Percentiles rank a stretch among this genome's conserved stretches.
Conservation (phyloP, 1,140 invertebrate genomes). For the Episyrphus balteatus region DNA sequence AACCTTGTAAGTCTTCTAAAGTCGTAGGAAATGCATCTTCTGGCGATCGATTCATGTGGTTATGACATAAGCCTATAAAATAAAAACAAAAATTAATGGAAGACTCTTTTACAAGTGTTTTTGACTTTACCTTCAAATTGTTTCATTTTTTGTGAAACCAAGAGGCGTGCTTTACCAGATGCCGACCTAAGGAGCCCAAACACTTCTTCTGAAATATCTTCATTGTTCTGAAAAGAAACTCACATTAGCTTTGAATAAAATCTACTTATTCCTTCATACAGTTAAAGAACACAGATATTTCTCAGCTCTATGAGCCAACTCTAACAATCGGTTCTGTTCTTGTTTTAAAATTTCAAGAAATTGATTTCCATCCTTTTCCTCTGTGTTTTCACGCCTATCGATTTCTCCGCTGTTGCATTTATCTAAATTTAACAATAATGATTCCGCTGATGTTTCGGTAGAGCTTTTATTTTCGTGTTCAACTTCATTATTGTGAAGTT, state of each 20-base stretch:
- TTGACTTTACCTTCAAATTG: slow-evolving; percentile 78
- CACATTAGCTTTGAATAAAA: not conserved
- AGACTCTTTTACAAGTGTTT: too few relatives aligned
- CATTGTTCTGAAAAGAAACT: slow-evolving; percentile 17
- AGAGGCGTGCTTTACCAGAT: slow-evolving; percentile 78
- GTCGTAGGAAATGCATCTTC: slow-evolving; percentile 81
- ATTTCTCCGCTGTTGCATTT: too few relatives aligned
- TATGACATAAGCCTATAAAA: slow-evolving; percentile 44
- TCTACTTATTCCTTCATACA: slow-evolving; percentile 20
- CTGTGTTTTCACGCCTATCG: too few relatives aligned
- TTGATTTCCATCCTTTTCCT: slow-evolving; percentile 55
- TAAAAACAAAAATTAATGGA: too few relatives aligned
- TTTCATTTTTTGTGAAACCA: slow-evolving; percentile 86
- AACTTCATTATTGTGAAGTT: too few relatives aligned
- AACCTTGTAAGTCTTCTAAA: slow-evolving; percentile 77
- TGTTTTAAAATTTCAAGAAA: slow-evolving; percentile 61
- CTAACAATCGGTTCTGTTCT: slow-evolving; percentile 57
- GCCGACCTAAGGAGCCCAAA: slow-evolving; percentile 75
- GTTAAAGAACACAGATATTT: slow-evolving; percentile 47
- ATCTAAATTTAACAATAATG: too few relatives aligned
- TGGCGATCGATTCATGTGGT: slow-evolving; percentile 51
- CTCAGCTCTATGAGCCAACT: slow-evolving; percentile 55
- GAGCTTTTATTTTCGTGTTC: too few relatives aligned
- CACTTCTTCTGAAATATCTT: slow-evolving; percentile 59
- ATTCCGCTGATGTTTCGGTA: too few relatives aligned